Evolutionary conservation across 2,888 invertebrate species (phyloP).

Genomic region (Eupithecia inturbata): DNA sequence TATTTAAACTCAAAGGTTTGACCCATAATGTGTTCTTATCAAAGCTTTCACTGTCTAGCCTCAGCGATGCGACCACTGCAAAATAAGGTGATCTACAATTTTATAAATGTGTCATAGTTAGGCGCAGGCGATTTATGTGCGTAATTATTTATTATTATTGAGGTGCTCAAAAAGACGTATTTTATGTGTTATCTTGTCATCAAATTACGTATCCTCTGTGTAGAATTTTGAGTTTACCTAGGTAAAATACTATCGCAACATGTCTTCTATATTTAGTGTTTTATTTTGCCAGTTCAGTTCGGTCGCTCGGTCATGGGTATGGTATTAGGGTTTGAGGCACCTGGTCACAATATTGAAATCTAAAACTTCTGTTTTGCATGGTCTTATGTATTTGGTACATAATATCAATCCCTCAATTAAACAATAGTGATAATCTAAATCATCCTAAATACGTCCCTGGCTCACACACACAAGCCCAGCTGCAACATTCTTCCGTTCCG

Average conservation of each 20-base stretch:
- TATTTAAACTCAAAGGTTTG: background rate
- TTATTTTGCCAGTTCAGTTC: background rate
- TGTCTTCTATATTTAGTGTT: background rate
- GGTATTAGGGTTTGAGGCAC: background rate
- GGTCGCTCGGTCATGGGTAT: background rate
- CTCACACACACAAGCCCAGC: slow-evolving; percentile 39
- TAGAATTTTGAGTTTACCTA: background rate
- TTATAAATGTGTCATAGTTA: background rate
- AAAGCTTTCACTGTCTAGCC: background rate
- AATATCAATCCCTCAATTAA: background rate
- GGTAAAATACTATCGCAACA: no score
- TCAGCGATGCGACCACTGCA: background rate
- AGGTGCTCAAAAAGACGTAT: no score
- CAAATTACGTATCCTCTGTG: background rate
- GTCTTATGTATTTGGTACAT: background rate
- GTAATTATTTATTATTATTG: no score
- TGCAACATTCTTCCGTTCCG: slow-evolving; percentile 65
- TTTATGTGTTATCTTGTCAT: no score
- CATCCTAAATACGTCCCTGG: slow-evolving; percentile 18
- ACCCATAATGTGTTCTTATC: background rate
- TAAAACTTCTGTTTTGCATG: background rate
- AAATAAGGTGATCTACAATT: background rate
- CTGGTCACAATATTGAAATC: background rate
- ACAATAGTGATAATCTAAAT: background rate
- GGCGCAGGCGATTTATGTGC: background rate